Evolutionary conservation across 2,113 vertebrate species (phyloP).

Genomic region (Myocastor coypus): DNA sequence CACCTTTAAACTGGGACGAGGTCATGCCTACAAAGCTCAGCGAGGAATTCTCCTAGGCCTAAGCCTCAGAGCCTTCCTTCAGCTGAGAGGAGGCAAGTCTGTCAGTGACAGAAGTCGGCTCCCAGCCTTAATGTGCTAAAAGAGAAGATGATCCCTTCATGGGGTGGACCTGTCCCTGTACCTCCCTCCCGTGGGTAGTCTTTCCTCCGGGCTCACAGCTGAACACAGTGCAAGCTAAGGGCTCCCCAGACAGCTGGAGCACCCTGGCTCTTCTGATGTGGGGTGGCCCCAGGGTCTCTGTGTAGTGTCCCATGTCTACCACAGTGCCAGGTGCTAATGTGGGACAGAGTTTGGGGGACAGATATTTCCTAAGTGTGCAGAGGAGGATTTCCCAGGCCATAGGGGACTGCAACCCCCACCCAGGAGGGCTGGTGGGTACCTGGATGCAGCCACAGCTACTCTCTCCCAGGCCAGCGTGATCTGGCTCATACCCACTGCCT

Average conservation of each 20-base stretch:
- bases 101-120: neutral
- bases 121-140: neutral
- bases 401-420: neutral
- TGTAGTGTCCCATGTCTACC: too few species aligned
- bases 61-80: neutral
- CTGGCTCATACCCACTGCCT: neutral
- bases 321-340: neutral
- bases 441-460: neutral
- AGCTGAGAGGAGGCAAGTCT: neutral
- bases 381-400: neutral
- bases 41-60: neutral
- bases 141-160: neutral
- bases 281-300: neutral
- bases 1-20: neutral
- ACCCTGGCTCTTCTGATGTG: neutral
- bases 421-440: fast-evolving
- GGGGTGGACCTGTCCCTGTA: neutral
- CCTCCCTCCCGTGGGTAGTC: neutral
- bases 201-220: neutral
- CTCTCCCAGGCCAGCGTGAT: neutral
- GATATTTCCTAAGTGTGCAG: neutral
- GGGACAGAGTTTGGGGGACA: neutral
- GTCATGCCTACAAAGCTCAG: neutral
- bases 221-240: neutral
- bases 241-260: neutral